phyloP scores from a whole-genome alignment of 2,113 vertebrate species.

The Tinamus guttatus region DNA sequence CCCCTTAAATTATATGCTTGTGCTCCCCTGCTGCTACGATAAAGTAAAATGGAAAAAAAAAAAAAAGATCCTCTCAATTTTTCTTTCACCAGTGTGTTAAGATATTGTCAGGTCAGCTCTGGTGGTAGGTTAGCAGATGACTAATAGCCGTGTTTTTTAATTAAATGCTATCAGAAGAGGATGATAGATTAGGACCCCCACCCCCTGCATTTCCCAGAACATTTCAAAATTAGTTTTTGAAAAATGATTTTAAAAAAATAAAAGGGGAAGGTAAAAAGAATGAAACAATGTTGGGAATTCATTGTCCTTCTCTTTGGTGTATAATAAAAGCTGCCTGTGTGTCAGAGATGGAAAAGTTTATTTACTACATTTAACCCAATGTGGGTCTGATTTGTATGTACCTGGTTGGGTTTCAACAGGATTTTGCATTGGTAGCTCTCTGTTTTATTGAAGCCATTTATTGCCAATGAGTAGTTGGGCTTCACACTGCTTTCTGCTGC shows the following conservation, averaged over 20 bases:
- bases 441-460: background rate
- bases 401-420: background rate
- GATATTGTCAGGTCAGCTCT: slow-evolving; percentile 45
- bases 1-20: slow-evolving; percentile 39
- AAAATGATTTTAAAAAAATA: slow-evolving; percentile 48
- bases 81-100: slow-evolving; percentile 59
- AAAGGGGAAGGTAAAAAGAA: background rate
- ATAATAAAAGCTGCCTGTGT: slow-evolving; percentile 41
- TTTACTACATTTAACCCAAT: background rate
- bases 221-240: slow-evolving; percentile 74
- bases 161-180: slow-evolving; percentile 69
- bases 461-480: background rate
- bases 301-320: background rate
- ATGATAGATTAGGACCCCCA: slow-evolving; percentile 57
- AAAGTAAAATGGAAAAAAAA: slow-evolving; percentile 45
- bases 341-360: background rate
- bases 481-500: background rate
- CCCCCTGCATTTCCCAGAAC: slow-evolving; percentile 60
- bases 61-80: slow-evolving; percentile 14
- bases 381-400: background rate
- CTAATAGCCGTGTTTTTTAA: slow-evolving; percentile 65
- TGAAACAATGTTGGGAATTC: slow-evolving; percentile 65
- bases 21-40: slow-evolving; percentile 11
- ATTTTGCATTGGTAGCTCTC: background rate
- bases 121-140: slow-evolving; percentile 55